Conservation (phyloP, 1,140 invertebrate genomes). For the Brachionus calyciflorus region DNA sequence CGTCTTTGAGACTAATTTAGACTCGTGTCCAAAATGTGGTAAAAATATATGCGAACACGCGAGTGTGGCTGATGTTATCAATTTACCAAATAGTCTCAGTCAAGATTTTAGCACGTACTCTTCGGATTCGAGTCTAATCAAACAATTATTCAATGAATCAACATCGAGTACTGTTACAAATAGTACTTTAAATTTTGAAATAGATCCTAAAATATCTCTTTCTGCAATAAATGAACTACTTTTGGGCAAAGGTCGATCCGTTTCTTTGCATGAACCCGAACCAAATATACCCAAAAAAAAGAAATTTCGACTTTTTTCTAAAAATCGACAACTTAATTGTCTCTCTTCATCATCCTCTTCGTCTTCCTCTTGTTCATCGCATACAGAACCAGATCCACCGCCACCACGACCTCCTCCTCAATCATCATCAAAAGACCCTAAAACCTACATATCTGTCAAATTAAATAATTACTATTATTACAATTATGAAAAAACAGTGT, state of each 20-base stretch:
- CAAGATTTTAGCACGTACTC: constrained; percentile 45
- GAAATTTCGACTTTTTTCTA: neutral
- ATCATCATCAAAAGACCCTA: neutral
- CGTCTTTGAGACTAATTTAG: constrained; percentile 30
- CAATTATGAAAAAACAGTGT: constrained; percentile 29
- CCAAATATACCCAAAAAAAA: neutral
- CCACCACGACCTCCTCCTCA: neutral
- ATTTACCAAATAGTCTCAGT: constrained; percentile 30
- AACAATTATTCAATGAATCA: constrained; percentile 7
- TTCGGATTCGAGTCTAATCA: constrained; percentile 41
- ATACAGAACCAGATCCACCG: neutral
- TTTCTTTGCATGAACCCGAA: too few relatives aligned
- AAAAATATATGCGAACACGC: constrained; percentile 35
- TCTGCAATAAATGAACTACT: neutral
- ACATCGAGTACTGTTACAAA: neutral
- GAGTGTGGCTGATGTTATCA: constrained; percentile 34
- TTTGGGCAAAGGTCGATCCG: neutral
- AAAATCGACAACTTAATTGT: neutral
- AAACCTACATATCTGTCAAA: constrained; percentile 39
- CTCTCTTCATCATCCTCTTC: neutral
- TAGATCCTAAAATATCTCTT: neutral
- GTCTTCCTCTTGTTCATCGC: neutral
- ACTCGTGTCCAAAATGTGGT: constrained; percentile 43
- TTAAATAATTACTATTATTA: constrained; percentile 37
- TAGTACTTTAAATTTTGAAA: neutral